Base-by-base conservation (phyloP, 2,888 invertebrate genomes). In the Merodon equestris region DNA sequence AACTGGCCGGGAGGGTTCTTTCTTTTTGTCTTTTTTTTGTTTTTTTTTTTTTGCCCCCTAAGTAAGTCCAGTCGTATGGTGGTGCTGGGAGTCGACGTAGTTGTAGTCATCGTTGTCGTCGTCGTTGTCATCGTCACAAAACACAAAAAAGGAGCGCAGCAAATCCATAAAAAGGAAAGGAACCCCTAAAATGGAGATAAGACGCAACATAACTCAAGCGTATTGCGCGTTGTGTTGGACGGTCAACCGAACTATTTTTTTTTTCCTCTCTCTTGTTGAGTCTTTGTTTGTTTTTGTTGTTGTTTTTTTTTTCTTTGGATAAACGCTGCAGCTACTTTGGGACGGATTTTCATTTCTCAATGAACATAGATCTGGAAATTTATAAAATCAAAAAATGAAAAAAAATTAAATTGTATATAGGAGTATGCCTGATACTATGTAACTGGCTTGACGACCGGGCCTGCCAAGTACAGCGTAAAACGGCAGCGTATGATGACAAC, bases 171-270 rank as follows among this genome's bases (percentile, higher is more conserved):
- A 79, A 79, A 79, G 79, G 68, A 79, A 79, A 79, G 79, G 79
- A 79, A 79, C 79, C 79, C 79, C 79, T 79, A 79, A 79, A 79
- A 79, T 79, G 79, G 79, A 79, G 79, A 79, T 79, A 79, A 79
- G 79, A 79, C 74, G 79, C 79, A 79, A 79, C 79, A 79, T 79
- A 79, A 79, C 79, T 79, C 79, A 79, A 72, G 72, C 61, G 66
- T 56, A 67, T 60, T 71, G 56, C 44, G 66, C 48, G 75, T 56
- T 47, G 45, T 63, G 42, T 47, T 64, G 68, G 60, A 60, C 63
- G 60, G 60, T 42, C 72, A 61, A 51, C 56, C 71, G 40, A 71
- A 74, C 68, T 27, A 79, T 74, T 74, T 79, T 67, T 76, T n/a
- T 60, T 47, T 17, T 19, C 48, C 9, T 27, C 27, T 27, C 27